Evolutionary conservation across 1,140 invertebrate genomes (phyloP).

Genomic region (Drosophila pectinifera): DNA sequence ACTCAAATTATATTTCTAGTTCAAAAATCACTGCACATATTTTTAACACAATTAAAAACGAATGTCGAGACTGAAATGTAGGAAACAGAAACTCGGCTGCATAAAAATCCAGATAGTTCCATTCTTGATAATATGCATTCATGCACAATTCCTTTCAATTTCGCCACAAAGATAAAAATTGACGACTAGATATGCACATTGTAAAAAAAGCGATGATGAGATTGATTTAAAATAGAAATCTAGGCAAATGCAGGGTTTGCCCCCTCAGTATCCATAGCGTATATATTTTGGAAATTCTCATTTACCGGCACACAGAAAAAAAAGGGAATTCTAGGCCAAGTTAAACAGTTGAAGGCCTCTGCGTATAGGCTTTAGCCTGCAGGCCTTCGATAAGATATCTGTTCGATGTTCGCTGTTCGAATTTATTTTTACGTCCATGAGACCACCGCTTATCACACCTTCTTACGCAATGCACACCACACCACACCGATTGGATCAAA

Average conservation of each 20-base stretch:
- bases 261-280: background rate
- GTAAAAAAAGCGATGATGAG: too few relatives aligned
- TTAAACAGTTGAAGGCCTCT: background rate
- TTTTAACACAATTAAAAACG: background rate
- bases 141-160: too few relatives aligned
- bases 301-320: slow-evolving; percentile 1
- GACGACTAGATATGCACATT: background rate
- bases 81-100: background rate
- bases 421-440: slow-evolving; percentile 23
- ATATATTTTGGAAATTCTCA: background rate
- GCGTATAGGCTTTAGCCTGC: background rate
- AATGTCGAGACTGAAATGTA: background rate
- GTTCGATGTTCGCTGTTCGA: background rate
- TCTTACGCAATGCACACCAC: slow-evolving; percentile 46
- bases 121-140: too few relatives aligned
- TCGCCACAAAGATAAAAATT: background rate
- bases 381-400: slow-evolving; percentile 25
- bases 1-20: too few relatives aligned
- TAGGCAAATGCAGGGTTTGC: too few relatives aligned
- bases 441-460: slow-evolving; percentile 15
- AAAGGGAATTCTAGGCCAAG: background rate
- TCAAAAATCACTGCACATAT: too few relatives aligned
- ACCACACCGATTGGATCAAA: slow-evolving; percentile 1
- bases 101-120: background rate
- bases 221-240: background rate